phyloP scores from a whole-genome alignment of 1,140 invertebrate species.

The Charaxes varanes region DNA sequence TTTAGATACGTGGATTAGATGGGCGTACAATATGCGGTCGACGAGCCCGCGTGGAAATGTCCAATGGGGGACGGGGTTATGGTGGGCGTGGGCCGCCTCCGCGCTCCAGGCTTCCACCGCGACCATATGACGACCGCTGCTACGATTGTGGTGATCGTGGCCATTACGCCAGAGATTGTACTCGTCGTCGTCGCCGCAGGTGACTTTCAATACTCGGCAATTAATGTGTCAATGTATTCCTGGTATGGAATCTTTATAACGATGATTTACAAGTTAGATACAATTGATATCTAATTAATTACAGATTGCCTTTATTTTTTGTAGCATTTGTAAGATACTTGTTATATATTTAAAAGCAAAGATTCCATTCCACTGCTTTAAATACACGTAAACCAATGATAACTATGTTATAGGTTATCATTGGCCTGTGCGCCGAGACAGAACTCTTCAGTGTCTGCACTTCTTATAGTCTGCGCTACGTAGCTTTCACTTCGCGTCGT shows the following conservation, averaged over 20 bases:
- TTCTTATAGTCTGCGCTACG: constrained; percentile 72
- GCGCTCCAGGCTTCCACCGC: constrained; percentile 81
- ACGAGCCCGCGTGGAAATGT: constrained; percentile 92
- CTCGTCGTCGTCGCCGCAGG: constrained; percentile 78
- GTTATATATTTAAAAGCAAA: constrained; percentile 32
- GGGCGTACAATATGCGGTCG: constrained; percentile 90
- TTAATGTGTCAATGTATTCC: constrained; percentile 25
- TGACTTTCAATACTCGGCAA: constrained; percentile 27
- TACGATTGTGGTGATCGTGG: constrained; percentile 94
- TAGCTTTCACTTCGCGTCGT: constrained; percentile 68
- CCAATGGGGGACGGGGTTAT: constrained; percentile 86
- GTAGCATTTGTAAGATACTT: no score
- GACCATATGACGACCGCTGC: constrained; percentile 85
- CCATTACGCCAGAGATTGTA: constrained; percentile 93
- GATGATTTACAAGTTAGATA: not conserved
- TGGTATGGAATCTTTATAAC: constrained; percentile 48
- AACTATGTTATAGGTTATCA: constrained; percentile 75
- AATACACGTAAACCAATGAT: constrained; percentile 70
- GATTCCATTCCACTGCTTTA: constrained; percentile 54
- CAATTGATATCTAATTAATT: not conserved
- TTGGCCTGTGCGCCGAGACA: constrained; percentile 71
- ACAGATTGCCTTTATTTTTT: no score
- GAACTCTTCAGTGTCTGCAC: constrained; percentile 71
- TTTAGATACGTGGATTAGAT: constrained; percentile 75
- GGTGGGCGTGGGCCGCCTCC: constrained; percentile 75